Conservation (phyloP, 2,888 invertebrate species). For the Sinohyriopsis cumingii region DNA sequence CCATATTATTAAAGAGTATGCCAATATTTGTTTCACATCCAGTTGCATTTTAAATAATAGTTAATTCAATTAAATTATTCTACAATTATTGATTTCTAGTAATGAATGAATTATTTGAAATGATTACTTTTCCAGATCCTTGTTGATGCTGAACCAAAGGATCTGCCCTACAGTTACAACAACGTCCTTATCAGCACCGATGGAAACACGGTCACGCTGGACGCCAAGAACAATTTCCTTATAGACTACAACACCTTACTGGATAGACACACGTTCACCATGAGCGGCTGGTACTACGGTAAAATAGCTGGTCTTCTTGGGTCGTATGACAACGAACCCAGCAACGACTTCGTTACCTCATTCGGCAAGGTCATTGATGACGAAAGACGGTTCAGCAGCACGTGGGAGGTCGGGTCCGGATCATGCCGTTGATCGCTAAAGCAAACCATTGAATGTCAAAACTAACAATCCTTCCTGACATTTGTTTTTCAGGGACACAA, state of each 20-base stretch:
- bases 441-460: too few relatives aligned
- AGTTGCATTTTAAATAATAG: too few relatives aligned
- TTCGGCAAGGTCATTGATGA: conserved; percentile 75
- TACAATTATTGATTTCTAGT: too few relatives aligned
- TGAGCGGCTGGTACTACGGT: conserved; percentile 91
- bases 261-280: conserved; percentile 74
- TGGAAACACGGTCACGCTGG: conserved; percentile 65
- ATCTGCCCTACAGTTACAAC: conserved; percentile 78
- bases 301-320: conserved; percentile 90
- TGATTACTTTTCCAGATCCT: conserved; percentile 33
- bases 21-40: too few relatives aligned
- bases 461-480: too few relatives aligned
- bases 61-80: too few relatives aligned
- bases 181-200: conserved; percentile 64
- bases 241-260: conserved; percentile 70
- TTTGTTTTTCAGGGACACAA: too few relatives aligned
- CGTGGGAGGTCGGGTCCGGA: conserved; percentile 76
- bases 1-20: too few relatives aligned
- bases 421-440: conserved; percentile 29
- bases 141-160: conserved; percentile 79
- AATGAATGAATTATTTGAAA: too few relatives aligned
- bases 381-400: conserved; percentile 81
- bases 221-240: conserved; percentile 74
- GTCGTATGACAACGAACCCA: conserved; percentile 90
- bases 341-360: conserved; percentile 83